Evolutionary conservation across 2,797 vertebrate genomes (phyloP).

Genomic region (Trachurus trachurus): DNA sequence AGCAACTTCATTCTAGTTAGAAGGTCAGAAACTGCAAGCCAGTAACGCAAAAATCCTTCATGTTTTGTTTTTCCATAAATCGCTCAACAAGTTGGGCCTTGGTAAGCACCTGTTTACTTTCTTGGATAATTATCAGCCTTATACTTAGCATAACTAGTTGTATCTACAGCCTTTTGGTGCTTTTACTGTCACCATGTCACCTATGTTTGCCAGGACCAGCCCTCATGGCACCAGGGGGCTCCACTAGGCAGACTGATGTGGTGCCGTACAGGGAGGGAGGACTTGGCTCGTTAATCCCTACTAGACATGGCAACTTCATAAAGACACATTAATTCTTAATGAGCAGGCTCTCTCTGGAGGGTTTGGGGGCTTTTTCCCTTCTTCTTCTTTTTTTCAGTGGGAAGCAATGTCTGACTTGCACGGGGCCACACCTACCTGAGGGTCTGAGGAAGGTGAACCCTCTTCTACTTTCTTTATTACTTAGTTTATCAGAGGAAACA

Average conservation of each 20-base stretch:
- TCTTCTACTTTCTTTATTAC: constrained; percentile 46
- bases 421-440: constrained; percentile 28
- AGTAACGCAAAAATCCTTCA: constrained; percentile 8
- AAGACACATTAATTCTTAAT: constrained; percentile 61
- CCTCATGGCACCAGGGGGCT: constrained; percentile 45
- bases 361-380: constrained; percentile 18
- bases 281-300: constrained; percentile 51
- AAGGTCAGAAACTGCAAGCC: constrained; percentile 1
- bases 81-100: background rate
- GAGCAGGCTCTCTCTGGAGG: constrained; percentile 48
- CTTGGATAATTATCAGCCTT: background rate
- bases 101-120: constrained; percentile 26
- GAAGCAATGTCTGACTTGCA: constrained; percentile 22
- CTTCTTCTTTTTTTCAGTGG: background rate
- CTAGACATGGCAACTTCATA: constrained; percentile 66
- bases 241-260: constrained; percentile 39
- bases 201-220: background rate
- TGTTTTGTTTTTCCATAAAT: constrained; percentile 3
- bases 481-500: constrained; percentile 26
- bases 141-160: background rate
- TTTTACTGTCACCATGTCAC: background rate
- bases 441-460: constrained; percentile 39
- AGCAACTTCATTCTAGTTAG: constrained; percentile 7
- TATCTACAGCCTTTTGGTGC: background rate
- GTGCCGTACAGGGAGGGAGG: background rate